Base-by-base conservation (phyloP, 2,888 invertebrate species). In the Pharmacophagus antenor region DNA sequence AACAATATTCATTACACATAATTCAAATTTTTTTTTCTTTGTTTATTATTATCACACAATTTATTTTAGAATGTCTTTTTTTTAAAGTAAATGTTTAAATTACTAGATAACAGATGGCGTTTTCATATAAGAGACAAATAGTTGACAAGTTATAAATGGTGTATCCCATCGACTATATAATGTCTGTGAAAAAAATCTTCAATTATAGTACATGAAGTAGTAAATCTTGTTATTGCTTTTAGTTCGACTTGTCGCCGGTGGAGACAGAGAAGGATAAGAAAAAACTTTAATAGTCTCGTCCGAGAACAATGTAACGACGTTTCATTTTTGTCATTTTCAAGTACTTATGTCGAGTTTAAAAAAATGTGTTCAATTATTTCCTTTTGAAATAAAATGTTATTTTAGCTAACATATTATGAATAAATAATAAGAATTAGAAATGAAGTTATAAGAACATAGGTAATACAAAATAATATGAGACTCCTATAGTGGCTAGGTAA, bases 161-260 rank as follows among this genome's bases (percentile, higher is more conserved):
- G 1, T 42, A 42, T 42, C 5, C 42, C 7, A n/a, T 49, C 2
- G n/a, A 17, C 2, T 49, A n/a, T 49, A 21, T 21, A 25, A 49
- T 49, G 18, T 18, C 18, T 2, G 27, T n/a, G 23, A 27, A 50
- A 50, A 50, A 17, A 18, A 41, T 15, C 25, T 15, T 54, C 54
- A 21, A 54, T 54, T 54, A 54, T 27, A 12, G 15, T 12, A 22
- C 42, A 25, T 20, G 54, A 54, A 54, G 54, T 44, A 27, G 44
- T 46, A 27, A 46, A 46, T 46, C 46, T 46, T 46, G 46, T 54
- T 54, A 54, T 54, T 46, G 46, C 15, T 46, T 23, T 46, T 46
- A 46, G 53, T 25, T 53, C 41, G 53, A 41, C 41, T 17, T 46
- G 54, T 46, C 54, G 44, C 21, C 25, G 54, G 27, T 20, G 27